These are phyloP conservation scores for Puffinus mauretanicus DNA, from an alignment of 2,113 vertebrate genomes.

Conservation along the genomic window DNA sequence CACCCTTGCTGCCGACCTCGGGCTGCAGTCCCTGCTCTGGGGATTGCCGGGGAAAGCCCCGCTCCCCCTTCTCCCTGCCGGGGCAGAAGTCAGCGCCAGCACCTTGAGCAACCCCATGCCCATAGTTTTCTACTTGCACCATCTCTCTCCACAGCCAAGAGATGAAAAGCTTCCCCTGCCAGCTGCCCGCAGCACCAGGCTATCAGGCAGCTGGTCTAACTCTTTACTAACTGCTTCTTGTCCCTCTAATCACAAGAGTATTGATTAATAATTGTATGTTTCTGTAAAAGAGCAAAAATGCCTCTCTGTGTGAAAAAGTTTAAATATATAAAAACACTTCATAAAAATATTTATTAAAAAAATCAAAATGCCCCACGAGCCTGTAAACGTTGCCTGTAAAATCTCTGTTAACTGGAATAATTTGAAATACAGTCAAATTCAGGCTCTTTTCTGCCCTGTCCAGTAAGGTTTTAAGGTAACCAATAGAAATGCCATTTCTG, in stretches of 20 bases:
- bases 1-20: background rate
- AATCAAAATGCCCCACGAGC: slow-evolving; percentile 42
- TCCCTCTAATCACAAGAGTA: background rate
- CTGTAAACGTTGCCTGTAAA: slow-evolving; percentile 45
- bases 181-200: background rate
- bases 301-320: slow-evolving; percentile 41
- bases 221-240: background rate
- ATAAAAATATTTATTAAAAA: slow-evolving; percentile 67
- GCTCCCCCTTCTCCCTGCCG: background rate
- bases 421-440: background rate
- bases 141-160: background rate
- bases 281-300: slow-evolving; percentile 44
- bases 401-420: background rate
- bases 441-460: slow-evolving; percentile 33
- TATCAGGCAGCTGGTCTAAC: background rate
- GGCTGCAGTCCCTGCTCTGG: background rate
- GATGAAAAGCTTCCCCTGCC: background rate
- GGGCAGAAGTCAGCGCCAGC: background rate
- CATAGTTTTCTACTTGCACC: background rate
- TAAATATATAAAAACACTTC: slow-evolving; percentile 66
- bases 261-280: slow-evolving; percentile 20
- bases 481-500: background rate
- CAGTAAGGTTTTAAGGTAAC: slow-evolving; percentile 38
- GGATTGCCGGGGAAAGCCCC: background rate
- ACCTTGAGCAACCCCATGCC: background rate